Percentiles rank a stretch among this genome's conserved stretches.
Evolutionary conservation across 1,140 invertebrate genomes (phyloP).

Genomic region (Battus philenor): DNA sequence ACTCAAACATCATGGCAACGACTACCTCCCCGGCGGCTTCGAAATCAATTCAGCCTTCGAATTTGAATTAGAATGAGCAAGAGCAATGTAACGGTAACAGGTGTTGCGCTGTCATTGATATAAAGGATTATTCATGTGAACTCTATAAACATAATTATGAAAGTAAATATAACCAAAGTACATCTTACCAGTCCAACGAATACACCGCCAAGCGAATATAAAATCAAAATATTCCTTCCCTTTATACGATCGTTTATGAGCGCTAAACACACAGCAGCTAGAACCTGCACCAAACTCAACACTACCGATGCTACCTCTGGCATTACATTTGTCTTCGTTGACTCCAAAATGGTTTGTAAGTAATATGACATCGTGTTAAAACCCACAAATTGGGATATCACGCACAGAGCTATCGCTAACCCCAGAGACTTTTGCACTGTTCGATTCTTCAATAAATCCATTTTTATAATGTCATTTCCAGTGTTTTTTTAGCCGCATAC

Average conservation of each 20-base stretch:
- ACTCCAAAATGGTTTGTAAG: slow-evolving; percentile 80
- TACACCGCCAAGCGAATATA: slow-evolving; percentile 72
- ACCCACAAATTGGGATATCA: slow-evolving; percentile 81
- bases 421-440: slow-evolving; percentile 72
- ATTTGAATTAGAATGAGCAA: too few species aligned
- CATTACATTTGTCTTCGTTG: slow-evolving; percentile 76
- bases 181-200: slow-evolving; percentile 71
- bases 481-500: slow-evolving; percentile 9
- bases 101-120: too few species aligned
- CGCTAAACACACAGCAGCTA: slow-evolving; percentile 74
- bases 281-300: slow-evolving; percentile 78
- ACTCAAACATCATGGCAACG: too few species aligned
- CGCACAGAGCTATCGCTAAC: slow-evolving; percentile 72
- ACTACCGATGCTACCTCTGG: slow-evolving; percentile 79
- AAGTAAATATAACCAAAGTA: slow-evolving; percentile 2
- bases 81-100: too few species aligned
- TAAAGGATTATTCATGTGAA: too few species aligned
- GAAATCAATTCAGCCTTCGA: too few species aligned
- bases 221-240: slow-evolving; percentile 78
- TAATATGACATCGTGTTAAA: slow-evolving; percentile 85
- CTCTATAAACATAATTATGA: too few species aligned
- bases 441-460: slow-evolving; percentile 35
- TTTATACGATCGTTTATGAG: slow-evolving; percentile 79
- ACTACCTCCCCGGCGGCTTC: too few species aligned
- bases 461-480: slow-evolving; percentile 23